These are phyloP conservation scores for Asobara japonica DNA, from an alignment of 1,140 invertebrate species.

Conservation along the genomic window DNA sequence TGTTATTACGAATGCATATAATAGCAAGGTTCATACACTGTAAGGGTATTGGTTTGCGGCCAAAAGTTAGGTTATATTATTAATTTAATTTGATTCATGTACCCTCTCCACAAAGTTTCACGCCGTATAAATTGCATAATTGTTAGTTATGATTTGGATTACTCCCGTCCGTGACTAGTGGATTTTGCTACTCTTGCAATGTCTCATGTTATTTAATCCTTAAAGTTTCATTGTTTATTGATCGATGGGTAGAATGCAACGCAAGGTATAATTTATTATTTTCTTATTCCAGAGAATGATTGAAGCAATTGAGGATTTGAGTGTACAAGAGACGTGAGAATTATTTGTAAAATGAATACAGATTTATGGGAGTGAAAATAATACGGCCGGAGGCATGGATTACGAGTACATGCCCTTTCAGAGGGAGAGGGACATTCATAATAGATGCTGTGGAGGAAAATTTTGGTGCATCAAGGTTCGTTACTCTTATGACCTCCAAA, in stretches of 20 bases:
- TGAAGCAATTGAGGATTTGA: not conserved
- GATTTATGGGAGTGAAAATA: constrained; percentile 14
- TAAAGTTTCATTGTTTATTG: not conserved
- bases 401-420: constrained; percentile 73
- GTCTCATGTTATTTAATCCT: not conserved
- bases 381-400: constrained; percentile 66
- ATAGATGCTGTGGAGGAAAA: constrained; percentile 80
- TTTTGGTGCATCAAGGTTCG: constrained; percentile 85
- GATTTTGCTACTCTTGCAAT: not conserved
- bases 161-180: not conserved
- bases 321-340: not conserved
- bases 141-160: constrained; percentile 13
- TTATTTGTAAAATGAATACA: constrained; percentile 18
- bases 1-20: not conserved
- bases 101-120: not conserved
- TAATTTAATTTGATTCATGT: constrained; percentile 1
- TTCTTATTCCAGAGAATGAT: constrained; percentile 16
- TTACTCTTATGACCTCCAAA: too few species aligned
- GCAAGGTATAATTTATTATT: constrained; percentile 25
- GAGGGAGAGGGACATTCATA: constrained; percentile 78
- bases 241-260: constrained; percentile 5
- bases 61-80: constrained; percentile 18
- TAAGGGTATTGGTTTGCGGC: not conserved
- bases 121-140: constrained; percentile 29
- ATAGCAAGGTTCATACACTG: not conserved